Evolutionary conservation across 2,797 vertebrate species (phyloP).

Genomic region (Novumbra hubbsi): DNA sequence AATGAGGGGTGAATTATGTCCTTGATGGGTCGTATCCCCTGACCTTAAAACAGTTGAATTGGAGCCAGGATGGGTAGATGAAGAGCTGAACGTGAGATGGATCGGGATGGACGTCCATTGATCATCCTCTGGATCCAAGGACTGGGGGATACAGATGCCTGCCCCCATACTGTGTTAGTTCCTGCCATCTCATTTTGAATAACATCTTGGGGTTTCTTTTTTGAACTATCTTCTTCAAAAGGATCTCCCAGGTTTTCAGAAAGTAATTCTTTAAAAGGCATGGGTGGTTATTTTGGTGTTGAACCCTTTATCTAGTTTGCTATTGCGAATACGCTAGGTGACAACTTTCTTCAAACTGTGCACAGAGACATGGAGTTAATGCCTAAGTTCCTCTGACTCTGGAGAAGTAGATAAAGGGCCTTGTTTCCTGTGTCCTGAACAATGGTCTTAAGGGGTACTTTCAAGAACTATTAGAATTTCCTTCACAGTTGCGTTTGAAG

Average conservation of each 20-base stretch:
- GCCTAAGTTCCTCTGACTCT: too few species aligned
- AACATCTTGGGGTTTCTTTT: not conserved
- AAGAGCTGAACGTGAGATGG: not conserved
- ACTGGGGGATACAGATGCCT: slow-evolving; percentile 45
- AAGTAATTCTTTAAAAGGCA: not conserved
- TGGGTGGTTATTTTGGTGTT: too few species aligned
- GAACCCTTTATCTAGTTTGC: too few species aligned
- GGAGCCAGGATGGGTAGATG: not conserved
- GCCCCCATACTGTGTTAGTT: slow-evolving; percentile 28
- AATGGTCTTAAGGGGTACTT: too few species aligned
- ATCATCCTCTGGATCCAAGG: slow-evolving; percentile 30
- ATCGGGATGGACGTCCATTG: slow-evolving; percentile 27
- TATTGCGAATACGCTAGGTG: too few species aligned
- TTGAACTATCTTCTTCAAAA: not conserved
- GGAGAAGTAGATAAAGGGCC: too few species aligned
- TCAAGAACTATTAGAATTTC: too few species aligned
- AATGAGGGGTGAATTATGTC: not conserved
- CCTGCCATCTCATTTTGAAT: not conserved
- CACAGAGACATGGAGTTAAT: too few species aligned
- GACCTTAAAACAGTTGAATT: not conserved
- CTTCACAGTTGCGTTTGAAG: too few species aligned
- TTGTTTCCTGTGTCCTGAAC: too few species aligned
- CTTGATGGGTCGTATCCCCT: not conserved
- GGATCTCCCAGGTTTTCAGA: not conserved
- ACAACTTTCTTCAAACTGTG: too few species aligned